A percentile compares a stretch with the other conserved stretches of the same genome.
Conservation (phyloP, 2,888 invertebrate species). For the Acanthosepion pharaonis region DNA sequence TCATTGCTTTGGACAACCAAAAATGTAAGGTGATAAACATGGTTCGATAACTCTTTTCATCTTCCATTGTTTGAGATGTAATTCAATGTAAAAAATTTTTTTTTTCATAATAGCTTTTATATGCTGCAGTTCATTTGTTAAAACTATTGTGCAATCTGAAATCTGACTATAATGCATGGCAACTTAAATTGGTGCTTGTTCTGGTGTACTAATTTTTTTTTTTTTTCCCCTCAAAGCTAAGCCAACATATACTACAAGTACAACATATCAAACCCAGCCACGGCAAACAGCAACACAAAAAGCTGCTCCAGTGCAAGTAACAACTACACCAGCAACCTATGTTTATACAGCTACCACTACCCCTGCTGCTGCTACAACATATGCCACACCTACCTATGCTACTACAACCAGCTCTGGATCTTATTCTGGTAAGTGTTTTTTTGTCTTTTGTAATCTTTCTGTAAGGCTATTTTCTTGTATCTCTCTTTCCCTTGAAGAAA, state of each 20-base stretch:
- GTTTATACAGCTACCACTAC: slow-evolving; percentile 67
- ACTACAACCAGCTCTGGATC: slow-evolving; percentile 62
- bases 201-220: too few species aligned
- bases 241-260: slow-evolving; percentile 66
- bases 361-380: slow-evolving; percentile 63
- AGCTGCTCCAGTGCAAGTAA: slow-evolving; percentile 65
- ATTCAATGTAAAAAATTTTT: too few species aligned
- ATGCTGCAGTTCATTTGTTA: too few species aligned
- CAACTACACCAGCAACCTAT: slow-evolving; percentile 67
- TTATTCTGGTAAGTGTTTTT: slow-evolving; percentile 59
- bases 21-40: too few species aligned
- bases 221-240: slow-evolving; percentile 56
- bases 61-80: too few species aligned
- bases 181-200: too few species aligned
- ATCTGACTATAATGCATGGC: too few species aligned
- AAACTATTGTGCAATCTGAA: too few species aligned
- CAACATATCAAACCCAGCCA: slow-evolving; percentile 62
- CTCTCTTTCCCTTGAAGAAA: neutral
- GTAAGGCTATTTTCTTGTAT: neutral
- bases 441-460: neutral
- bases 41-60: too few species aligned
- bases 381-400: slow-evolving; percentile 60
- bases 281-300: slow-evolving; percentile 66
- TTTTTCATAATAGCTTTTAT: too few species aligned
- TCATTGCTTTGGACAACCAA: too few species aligned